A percentile compares a stretch with the other conserved stretches of the same genome.
Evolutionary conservation across 2,113 vertebrate species (phyloP).

Genomic region (Dinomys branickii): DNA sequence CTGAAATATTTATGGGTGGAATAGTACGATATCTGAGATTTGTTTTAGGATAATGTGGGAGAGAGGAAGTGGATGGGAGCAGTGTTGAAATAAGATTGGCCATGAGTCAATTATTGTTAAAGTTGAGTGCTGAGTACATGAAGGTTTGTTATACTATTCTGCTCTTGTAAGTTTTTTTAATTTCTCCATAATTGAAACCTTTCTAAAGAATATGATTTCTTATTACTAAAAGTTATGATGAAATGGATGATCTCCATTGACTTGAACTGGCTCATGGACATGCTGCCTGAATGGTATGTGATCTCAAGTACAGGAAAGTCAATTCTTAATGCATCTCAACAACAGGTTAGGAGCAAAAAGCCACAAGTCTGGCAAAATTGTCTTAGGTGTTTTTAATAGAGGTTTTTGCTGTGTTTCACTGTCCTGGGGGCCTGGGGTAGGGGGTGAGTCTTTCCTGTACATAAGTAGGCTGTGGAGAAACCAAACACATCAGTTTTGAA

Average conservation of each 20-base stretch:
- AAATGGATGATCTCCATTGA: not conserved
- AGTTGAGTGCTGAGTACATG: not conserved
- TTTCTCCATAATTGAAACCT: conserved; percentile 31
- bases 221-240: not conserved
- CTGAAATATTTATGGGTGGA: conserved; percentile 60
- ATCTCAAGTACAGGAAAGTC: not conserved
- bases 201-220: conserved; percentile 1
- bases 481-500: not conserved
- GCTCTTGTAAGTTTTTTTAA: not conserved
- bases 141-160: not conserved
- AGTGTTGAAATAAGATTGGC: conserved; percentile 51
- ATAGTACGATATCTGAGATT: not conserved
- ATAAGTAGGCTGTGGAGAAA: not conserved
- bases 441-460: not conserved
- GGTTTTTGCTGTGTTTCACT: not conserved
- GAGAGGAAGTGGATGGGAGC: conserved; percentile 42
- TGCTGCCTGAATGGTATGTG: not conserved
- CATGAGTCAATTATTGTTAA: not conserved
- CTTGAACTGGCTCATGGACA: not conserved
- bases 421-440: not conserved
- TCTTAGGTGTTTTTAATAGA: not conserved
- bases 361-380: not conserved
- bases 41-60: conserved; percentile 8
- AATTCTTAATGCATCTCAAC: not conserved
- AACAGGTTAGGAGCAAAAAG: not conserved